A percentile compares a stretch with the other conserved stretches of the same genome.
phyloP scores from a whole-genome alignment of 2,797 vertebrate species.

The Syndactyla subalaris region DNA sequence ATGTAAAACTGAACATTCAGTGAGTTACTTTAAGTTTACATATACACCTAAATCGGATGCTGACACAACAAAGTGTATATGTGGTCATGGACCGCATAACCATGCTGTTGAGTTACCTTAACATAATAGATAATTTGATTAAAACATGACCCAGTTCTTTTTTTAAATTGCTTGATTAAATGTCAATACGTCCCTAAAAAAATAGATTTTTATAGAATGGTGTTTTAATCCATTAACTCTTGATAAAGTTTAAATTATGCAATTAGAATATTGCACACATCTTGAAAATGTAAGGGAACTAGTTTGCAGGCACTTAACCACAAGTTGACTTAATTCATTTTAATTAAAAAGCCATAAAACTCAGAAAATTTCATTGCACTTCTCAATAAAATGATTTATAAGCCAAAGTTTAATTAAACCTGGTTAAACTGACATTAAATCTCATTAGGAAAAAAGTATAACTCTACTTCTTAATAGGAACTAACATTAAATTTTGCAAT shows the following conservation, averaged over 20 bases:
- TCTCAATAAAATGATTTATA: constrained; percentile 26
- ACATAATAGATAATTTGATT: background rate
- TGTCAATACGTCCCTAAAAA: background rate
- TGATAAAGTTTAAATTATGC: background rate
- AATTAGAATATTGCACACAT: background rate
- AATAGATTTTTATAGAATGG: background rate
- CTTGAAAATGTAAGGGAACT: background rate
- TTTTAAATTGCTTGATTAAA: background rate
- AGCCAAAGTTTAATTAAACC: constrained; percentile 18
- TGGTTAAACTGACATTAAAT: background rate
- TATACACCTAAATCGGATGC: background rate
- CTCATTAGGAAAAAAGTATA: background rate
- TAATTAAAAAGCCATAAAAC: constrained; percentile 46
- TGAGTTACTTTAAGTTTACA: background rate
- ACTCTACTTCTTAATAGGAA: background rate
- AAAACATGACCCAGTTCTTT: background rate
- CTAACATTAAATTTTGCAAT: background rate
- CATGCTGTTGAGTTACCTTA: background rate
- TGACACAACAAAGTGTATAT: background rate
- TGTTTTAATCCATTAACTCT: background rate
- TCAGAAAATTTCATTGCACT: background rate
- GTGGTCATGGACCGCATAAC: background rate
- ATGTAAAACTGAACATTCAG: background rate
- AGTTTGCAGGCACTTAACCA: background rate
- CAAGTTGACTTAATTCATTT: background rate